phyloP scores from a whole-genome alignment of 2,888 invertebrate genomes.

The Dicycla oo region DNA sequence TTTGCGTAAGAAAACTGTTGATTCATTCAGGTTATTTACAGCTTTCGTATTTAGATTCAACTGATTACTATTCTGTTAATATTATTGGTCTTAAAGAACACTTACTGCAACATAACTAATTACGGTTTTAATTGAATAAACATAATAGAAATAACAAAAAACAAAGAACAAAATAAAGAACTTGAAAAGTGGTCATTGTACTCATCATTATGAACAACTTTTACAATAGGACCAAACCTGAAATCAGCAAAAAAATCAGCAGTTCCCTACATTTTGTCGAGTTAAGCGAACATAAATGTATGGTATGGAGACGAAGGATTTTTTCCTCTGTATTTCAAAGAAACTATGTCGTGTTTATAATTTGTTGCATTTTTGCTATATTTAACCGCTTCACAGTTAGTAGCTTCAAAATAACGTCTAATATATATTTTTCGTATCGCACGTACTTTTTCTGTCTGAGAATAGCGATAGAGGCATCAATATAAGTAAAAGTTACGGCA shows the following conservation, averaged over 20 bases:
- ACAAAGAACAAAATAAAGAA: too few species aligned
- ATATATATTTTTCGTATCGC: neutral
- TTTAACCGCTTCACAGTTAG: neutral
- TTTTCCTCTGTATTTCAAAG: neutral
- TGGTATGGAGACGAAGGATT: neutral
- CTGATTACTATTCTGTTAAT: neutral
- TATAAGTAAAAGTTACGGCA: neutral
- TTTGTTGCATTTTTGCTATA: neutral
- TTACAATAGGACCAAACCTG: neutral
- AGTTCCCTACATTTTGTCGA: neutral
- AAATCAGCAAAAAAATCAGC: too few species aligned
- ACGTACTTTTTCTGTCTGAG: neutral
- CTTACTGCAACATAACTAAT: neutral
- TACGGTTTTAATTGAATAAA: neutral
- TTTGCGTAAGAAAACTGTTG: neutral
- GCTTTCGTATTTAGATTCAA: neutral
- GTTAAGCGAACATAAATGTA: neutral
- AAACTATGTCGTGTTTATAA: neutral
- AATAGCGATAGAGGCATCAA: neutral
- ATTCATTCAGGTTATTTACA: neutral
- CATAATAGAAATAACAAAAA: neutral
- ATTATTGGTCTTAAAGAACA: neutral
- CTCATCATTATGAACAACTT: neutral
- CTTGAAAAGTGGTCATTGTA: neutral
- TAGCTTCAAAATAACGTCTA: neutral